Evolutionary conservation across 2,113 vertebrate species (phyloP).

Genomic region (Melanotaenia duboulayi): DNA sequence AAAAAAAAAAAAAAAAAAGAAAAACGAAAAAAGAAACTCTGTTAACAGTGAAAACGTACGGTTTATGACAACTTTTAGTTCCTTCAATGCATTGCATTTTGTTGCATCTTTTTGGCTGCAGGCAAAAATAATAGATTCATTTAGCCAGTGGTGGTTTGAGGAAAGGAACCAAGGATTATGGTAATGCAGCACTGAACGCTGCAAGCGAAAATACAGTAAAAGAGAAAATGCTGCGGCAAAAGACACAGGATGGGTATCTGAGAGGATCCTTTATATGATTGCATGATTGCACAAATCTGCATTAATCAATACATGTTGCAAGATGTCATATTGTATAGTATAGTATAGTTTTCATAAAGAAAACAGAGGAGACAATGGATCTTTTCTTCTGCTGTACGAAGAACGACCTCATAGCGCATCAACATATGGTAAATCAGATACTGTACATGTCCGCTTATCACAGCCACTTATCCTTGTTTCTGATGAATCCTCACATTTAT

Average conservation of each 20-base stretch:
- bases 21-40: too few relatives aligned
- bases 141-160: slow-evolving; percentile 82
- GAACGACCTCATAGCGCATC: slow-evolving; percentile 55
- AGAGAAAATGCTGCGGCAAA: slow-evolving; percentile 67
- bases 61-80: slow-evolving; percentile 69
- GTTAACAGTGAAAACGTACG: slow-evolving; percentile 58
- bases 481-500: slow-evolving; percentile 82
- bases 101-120: slow-evolving; percentile 77
- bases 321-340: slow-evolving; percentile 33
- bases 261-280: slow-evolving; percentile 74
- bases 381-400: slow-evolving; percentile 25
- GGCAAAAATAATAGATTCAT: slow-evolving; percentile 83
- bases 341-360: slow-evolving; percentile 53
- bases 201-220: slow-evolving; percentile 72
- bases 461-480: slow-evolving; percentile 73
- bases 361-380: slow-evolving; percentile 39
- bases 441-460: slow-evolving; percentile 69
- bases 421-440: slow-evolving; percentile 44
- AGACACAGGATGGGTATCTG: slow-evolving; percentile 64
- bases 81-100: slow-evolving; percentile 78
- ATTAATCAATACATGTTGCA: slow-evolving; percentile 59
- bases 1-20: too few relatives aligned
- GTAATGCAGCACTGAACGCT: slow-evolving; percentile 73
- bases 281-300: slow-evolving; percentile 67
- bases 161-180: slow-evolving; percentile 82